These are phyloP conservation scores for Tinamus major DNA, from an alignment of 2,797 vertebrate species.

Conservation along the genomic window DNA sequence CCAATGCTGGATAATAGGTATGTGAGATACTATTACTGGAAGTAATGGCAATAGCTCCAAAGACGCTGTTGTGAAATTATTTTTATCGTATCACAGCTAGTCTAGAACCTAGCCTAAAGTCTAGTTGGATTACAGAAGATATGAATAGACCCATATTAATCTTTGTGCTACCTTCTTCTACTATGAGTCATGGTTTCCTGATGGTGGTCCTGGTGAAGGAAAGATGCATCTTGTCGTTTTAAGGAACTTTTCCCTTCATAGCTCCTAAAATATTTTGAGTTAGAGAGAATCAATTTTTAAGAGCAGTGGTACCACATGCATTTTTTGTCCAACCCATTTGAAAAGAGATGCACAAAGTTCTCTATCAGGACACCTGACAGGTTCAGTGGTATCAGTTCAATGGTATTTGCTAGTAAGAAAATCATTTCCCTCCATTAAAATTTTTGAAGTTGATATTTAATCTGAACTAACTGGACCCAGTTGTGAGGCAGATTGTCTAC, in stretches of 20 bases:
- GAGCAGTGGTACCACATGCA: fast-evolving
- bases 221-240: background rate
- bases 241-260: background rate
- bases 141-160: background rate
- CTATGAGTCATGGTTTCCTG: background rate
- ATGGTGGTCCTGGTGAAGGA: background rate
- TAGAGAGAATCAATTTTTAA: background rate
- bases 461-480: background rate
- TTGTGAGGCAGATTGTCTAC: background rate
- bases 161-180: background rate
- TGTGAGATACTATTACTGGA: background rate
- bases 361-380: background rate
- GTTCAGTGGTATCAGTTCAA: background rate
- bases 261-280: background rate
- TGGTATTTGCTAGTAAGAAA: background rate
- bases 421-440: background rate
- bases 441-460: background rate
- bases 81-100: background rate
- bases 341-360: background rate
- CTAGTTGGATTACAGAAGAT: background rate
- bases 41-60: background rate
- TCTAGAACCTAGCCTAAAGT: background rate
- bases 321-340: background rate
- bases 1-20: background rate
- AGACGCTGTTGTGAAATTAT: background rate